Evolutionary conservation across 23 tunicate species (phyloP).

Genomic region (Diplosoma virens): DNA sequence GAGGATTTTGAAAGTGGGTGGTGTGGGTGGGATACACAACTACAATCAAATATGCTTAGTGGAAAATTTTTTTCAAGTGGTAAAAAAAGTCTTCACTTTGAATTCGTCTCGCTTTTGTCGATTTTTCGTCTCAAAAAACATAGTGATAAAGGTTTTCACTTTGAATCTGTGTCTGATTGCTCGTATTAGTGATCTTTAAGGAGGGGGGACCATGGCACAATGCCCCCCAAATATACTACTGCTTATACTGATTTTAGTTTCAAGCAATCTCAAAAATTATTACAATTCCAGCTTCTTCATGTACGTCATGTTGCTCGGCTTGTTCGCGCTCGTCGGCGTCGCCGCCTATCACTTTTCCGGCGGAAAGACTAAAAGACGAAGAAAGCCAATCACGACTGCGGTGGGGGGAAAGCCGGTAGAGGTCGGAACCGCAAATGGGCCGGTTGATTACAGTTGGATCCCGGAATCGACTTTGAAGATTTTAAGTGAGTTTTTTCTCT

Average conservation of each 20-base stretch:
- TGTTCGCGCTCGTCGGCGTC: conserved; percentile 37
- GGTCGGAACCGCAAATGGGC: conserved; percentile 60
- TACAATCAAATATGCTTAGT: no score
- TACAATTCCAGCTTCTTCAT: conserved; percentile 66
- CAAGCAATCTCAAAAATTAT: neutral
- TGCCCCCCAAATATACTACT: neutral
- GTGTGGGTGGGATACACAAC: no score
- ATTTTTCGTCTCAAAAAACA: no score
- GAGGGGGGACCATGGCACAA: neutral
- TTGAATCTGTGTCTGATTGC: neutral
- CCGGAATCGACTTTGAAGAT: conserved; percentile 80
- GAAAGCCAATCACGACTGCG: conserved; percentile 11
- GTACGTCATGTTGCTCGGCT: conserved; percentile 65
- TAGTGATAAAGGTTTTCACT: neutral
- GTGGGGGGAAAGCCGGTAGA: conserved; percentile 8
- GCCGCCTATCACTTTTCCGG: conserved; percentile 49
- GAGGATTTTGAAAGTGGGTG: no score
- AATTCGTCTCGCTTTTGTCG: no score
- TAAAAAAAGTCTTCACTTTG: no score
- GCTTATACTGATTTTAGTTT: neutral
- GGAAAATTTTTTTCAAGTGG: no score
- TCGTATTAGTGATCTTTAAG: neutral
- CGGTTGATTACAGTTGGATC: conserved; percentile 91
- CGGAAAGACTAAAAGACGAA: conserved; percentile 13
- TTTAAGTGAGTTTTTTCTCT: conserved; percentile 37